Percentiles rank a stretch among this genome's conserved stretches.
Evolutionary conservation across 1,140 invertebrate genomes (phyloP).

Genomic region (Habropoda laboriosa): DNA sequence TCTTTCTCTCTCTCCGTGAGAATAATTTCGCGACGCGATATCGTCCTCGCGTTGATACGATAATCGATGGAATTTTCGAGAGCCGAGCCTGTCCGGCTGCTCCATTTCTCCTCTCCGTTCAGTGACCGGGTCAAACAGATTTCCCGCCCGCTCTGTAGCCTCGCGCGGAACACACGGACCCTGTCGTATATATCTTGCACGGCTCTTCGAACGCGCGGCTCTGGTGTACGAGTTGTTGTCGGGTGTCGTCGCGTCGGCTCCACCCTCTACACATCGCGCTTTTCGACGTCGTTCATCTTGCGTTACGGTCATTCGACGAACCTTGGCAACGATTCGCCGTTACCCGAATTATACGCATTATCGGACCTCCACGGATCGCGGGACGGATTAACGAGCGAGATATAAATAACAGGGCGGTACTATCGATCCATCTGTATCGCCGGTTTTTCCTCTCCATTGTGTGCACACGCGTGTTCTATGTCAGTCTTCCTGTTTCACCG

Average conservation of each 20-base stretch:
- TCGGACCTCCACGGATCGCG: not conserved
- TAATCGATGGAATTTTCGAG: not conserved
- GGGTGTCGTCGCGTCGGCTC: not conserved
- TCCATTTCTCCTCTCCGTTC: not conserved
- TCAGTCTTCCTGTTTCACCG: constrained; percentile 51
- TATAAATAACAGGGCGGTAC: constrained; percentile 51
- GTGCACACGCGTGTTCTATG: not conserved
- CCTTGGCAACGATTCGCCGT: constrained; percentile 14
- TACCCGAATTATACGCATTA: constrained; percentile 8
- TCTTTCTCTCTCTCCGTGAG: too few species aligned
- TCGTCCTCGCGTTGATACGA: not conserved
- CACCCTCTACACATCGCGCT: not conserved
- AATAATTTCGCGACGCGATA: too few species aligned
- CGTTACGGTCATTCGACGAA: constrained; percentile 16
- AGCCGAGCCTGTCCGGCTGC: too few species aligned
- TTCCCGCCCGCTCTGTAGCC: not conserved
- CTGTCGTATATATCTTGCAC: not conserved
- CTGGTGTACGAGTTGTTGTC: not conserved
- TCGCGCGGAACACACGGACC: not conserved
- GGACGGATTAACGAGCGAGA: constrained; percentile 18
- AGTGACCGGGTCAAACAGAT: not conserved
- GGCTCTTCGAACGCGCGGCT: not conserved
- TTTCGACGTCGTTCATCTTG: constrained; percentile 17
- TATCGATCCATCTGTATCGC: constrained; percentile 52
- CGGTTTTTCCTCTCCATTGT: constrained; percentile 48